phyloP scores from a whole-genome alignment of 1,140 invertebrate genomes.

The Fragariocoptes setiger region DNA sequence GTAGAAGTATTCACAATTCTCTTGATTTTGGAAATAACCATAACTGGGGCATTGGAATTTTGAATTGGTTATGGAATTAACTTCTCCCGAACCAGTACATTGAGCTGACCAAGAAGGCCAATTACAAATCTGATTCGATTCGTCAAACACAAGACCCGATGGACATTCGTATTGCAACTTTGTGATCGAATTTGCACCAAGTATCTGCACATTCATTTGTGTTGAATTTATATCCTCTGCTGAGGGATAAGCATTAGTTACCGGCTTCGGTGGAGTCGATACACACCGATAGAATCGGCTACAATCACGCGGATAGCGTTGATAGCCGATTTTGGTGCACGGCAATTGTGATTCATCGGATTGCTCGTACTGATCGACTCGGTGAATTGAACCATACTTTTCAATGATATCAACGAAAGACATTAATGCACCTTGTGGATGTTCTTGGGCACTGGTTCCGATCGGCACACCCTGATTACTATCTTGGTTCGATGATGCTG shows the following conservation, averaged over 20 bases:
- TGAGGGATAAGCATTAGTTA: not conserved
- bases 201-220: no score
- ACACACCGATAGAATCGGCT: constrained; percentile 47
- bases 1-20: constrained; percentile 55
- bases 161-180: constrained; percentile 54
- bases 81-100: constrained; percentile 26
- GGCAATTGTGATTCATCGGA: constrained; percentile 23
- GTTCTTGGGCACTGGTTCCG: not conserved
- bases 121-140: constrained; percentile 30
- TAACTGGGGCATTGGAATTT: constrained; percentile 19
- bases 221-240: no score
- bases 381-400: constrained; percentile 21
- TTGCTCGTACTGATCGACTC: constrained; percentile 22
- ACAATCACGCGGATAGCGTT: constrained; percentile 40
- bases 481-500: no score
- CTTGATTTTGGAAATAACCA: constrained; percentile 42
- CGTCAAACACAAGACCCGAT: constrained; percentile 41
- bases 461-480: not conserved
- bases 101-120: constrained; percentile 38
- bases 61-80: constrained; percentile 27
- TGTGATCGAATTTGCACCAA: not conserved
- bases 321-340: constrained; percentile 42
- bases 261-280: constrained; percentile 17
- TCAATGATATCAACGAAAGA: constrained; percentile 8
- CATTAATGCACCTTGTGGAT: constrained; percentile 2